Conservation (phyloP, 2,797 vertebrate genomes). For the Sphenodon punctatus region DNA sequence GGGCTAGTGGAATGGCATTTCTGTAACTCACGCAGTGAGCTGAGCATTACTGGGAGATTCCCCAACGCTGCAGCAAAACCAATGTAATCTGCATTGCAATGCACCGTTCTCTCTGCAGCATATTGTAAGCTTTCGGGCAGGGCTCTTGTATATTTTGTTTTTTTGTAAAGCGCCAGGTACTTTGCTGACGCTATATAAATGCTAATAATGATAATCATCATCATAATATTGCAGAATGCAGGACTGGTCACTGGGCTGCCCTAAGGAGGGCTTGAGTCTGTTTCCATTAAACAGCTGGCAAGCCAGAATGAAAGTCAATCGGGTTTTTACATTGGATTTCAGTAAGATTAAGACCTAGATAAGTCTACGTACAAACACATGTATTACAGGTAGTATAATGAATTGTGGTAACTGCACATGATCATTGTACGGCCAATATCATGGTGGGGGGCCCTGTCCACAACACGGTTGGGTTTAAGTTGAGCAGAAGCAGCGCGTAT, state of each 20-base stretch:
- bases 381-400: background rate
- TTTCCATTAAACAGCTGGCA: background rate
- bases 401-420: no score
- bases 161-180: no score
- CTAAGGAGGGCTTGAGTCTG: background rate
- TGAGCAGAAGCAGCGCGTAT: no score
- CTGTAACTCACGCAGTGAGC: background rate
- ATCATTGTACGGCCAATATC: no score
- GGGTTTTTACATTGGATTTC: slow-evolving; percentile 11
- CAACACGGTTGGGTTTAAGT: no score
- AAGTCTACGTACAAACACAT: slow-evolving; percentile 17
- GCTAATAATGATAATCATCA: no score
- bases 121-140: no score
- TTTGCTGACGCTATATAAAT: no score
- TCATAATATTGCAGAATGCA: no score
- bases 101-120: background rate
- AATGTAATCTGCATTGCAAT: background rate
- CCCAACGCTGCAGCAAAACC: slow-evolving; percentile 13
- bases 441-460: no score
- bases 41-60: background rate
- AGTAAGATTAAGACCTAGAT: background rate
- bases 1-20: slow-evolving; percentile 4
- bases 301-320: no score
- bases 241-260: background rate
- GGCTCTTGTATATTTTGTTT: no score